A percentile compares a stretch with the other conserved stretches of the same genome.
Conservation (phyloP, 2,888 invertebrate species). For the Gortyna flavago region DNA sequence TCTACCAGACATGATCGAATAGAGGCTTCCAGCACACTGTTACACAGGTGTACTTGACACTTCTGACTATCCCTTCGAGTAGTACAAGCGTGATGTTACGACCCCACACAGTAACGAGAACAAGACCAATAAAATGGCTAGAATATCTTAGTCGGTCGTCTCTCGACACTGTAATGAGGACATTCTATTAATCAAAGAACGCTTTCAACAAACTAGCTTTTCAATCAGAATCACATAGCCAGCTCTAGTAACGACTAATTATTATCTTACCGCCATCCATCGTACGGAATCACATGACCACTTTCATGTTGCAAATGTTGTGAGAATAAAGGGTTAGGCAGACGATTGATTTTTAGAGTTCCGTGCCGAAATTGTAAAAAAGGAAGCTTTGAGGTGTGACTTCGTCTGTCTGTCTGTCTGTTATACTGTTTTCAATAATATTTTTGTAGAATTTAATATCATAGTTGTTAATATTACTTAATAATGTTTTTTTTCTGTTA, state of each 20-base stretch:
- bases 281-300: conserved; percentile 22
- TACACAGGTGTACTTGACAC: too few relatives aligned
- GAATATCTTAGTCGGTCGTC: conserved; percentile 23
- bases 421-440: neutral
- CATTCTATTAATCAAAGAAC: conserved; percentile 15
- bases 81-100: neutral
- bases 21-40: neutral
- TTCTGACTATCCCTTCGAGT: neutral
- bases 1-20: neutral
- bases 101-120: neutral
- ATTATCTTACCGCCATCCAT: conserved; percentile 34
- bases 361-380: too few relatives aligned
- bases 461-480: too few relatives aligned
- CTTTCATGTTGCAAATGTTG: conserved; percentile 26
- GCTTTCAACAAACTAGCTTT: conserved; percentile 26
- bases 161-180: conserved; percentile 26
- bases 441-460: neutral
- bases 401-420: neutral
- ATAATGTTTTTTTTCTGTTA: too few relatives aligned
- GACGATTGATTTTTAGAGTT: neutral
- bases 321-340: neutral
- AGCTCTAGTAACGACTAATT: conserved; percentile 29
- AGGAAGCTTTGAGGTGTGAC: neutral
- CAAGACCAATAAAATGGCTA: conserved; percentile 9
- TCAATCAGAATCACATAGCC: conserved; percentile 37